phyloP scores from a whole-genome alignment of 2,888 invertebrate species.

The Hirtodrosophila trivittata region DNA sequence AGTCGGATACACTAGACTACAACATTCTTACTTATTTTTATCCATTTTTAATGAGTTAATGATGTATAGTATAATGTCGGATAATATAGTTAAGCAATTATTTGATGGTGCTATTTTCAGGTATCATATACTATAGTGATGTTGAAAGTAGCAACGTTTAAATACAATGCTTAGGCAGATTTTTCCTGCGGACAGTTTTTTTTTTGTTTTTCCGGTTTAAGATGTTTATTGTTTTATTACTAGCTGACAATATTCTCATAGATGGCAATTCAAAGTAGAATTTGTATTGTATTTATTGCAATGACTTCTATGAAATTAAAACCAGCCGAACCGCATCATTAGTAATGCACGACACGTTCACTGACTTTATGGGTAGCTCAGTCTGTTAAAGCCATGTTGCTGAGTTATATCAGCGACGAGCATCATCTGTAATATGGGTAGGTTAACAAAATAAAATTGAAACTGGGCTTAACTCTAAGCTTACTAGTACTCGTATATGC shows the following conservation, averaged over 20 bases:
- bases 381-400: slow-evolving; percentile 15
- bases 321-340: slow-evolving; percentile 67
- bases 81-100: too few relatives aligned
- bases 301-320: slow-evolving; percentile 58
- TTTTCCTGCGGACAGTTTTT: slow-evolving; percentile 4
- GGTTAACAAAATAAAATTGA: slow-evolving; percentile 9
- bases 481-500: slow-evolving; percentile 39
- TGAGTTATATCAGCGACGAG: slow-evolving; percentile 6
- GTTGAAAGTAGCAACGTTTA: too few relatives aligned
- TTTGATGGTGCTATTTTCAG: too few relatives aligned
- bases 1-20: too few relatives aligned
- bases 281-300: slow-evolving; percentile 35
- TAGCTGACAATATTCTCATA: too few relatives aligned
- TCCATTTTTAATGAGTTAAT: too few relatives aligned
- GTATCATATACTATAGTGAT: too few relatives aligned
- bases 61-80: too few relatives aligned
- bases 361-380: slow-evolving; percentile 27
- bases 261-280: slow-evolving; percentile 1
- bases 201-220: slow-evolving; percentile 26
- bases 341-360: slow-evolving; percentile 63
- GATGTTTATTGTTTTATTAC: slow-evolving; percentile 6
- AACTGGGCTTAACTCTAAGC: slow-evolving; percentile 43
- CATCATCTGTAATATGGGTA: slow-evolving; percentile 19
- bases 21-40: too few relatives aligned
- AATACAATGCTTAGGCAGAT: background rate